Conservation (phyloP, 1,140 invertebrate species). For the Eueides isabella region DNA sequence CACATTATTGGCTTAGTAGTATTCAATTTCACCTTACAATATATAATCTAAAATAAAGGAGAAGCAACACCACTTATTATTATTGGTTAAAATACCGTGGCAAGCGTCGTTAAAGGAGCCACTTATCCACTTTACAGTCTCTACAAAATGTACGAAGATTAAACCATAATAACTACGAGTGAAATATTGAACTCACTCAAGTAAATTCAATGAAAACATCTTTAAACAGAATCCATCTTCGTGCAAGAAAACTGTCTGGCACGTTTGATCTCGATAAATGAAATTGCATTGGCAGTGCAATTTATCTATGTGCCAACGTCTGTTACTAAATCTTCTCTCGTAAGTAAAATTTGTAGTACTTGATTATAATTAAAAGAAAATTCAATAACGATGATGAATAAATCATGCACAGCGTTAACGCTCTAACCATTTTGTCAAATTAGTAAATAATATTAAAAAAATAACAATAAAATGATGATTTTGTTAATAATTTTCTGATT, state of each 20-base stretch:
- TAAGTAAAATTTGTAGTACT: not conserved
- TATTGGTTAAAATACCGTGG: no score
- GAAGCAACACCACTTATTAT: no score
- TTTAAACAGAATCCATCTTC: constrained; percentile 17
- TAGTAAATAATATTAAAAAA: no score
- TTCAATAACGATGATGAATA: not conserved
- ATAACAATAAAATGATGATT: no score
- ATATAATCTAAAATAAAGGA: no score
- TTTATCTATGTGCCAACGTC: constrained; percentile 14
- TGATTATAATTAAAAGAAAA: not conserved
- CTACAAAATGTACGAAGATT: not conserved
- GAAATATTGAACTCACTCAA: not conserved
- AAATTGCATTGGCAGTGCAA: constrained; percentile 20
- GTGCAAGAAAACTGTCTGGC: constrained; percentile 26
- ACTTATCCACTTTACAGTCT: not conserved
- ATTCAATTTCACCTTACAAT: no score
- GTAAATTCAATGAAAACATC: constrained; percentile 6
- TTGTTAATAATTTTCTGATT: no score
- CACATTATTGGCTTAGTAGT: no score
- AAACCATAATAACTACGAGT: constrained; percentile 9
- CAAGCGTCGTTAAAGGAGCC: no score
- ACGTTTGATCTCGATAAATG: constrained; percentile 21
- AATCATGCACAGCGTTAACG: no score
- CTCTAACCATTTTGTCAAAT: no score
- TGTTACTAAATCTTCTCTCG: constrained; percentile 10